Base-by-base conservation (phyloP, 2,888 invertebrate species). In the Drosophila helvetica region DNA sequence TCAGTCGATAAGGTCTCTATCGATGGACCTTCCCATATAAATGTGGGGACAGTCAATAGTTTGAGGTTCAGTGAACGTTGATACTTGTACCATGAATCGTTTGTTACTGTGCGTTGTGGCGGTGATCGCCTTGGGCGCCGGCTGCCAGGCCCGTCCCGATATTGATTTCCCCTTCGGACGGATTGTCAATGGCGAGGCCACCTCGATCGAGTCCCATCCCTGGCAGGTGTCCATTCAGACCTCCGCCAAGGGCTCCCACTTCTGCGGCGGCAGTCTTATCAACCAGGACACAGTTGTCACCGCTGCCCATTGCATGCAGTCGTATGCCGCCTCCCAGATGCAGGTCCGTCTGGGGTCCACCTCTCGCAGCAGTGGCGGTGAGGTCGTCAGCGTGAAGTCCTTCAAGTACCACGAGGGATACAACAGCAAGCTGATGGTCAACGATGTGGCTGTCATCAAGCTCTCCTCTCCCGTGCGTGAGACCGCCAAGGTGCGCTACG, bases 231-330 rank as follows among this genome's bases (percentile, higher is more conserved):
- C 93, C 0, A 67, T 93, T 15, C 90, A 91, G 67, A 88, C 77
- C 42, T 38, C 38, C n/a, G 46, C 6, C 12, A 27, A 33, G 33
- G 90, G 88, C 10, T 68, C 56, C n/a, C 93, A 93, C 69, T 90
- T 90, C 70, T 93, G 93, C 60, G 93, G 93, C 30, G 93, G 92
- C 33, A 91, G 92, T n/a, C 85, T 93, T 51, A 88, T 93, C 69
- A 78, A 74, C 10, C 47, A 72, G 3, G 82, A 80, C 10, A 90
- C 79, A 7, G 78, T 93, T 8, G 58, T 93, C 27, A 93, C 93
- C 2, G 93, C 93, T 22, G 93, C 92, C 67, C 91, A 93, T 75
- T 93, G 93, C 77, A 70, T 91, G 80, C 81, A 86, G 48, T 48
- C 27, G 0, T 73, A 77, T 42, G 45, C 42, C 2, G 69, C 90